Conservation (phyloP, 1,140 invertebrate species). For the Triops longicaudatus region DNA sequence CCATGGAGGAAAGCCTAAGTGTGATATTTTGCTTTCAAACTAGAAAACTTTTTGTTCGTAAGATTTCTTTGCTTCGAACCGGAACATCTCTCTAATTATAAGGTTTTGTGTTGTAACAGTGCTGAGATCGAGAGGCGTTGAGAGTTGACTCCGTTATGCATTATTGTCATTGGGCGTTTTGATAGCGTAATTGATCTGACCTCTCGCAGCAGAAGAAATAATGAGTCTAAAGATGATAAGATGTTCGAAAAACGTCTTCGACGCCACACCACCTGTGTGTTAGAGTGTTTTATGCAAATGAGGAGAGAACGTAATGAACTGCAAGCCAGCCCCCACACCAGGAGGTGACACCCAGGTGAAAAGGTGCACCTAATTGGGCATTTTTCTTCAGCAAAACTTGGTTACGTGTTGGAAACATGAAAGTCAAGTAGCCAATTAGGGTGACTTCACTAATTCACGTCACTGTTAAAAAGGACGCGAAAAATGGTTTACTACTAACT, state of each 20-base stretch:
- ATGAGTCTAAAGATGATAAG: not conserved
- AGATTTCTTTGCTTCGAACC: too few relatives aligned
- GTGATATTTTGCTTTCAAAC: too few relatives aligned
- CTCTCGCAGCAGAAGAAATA: not conserved
- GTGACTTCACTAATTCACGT: slow-evolving; percentile 4
- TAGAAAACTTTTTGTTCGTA: too few relatives aligned
- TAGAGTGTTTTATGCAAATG: not conserved
- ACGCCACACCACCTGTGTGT: not conserved
- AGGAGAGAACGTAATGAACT: slow-evolving; percentile 1
- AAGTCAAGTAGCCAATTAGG: slow-evolving; percentile 11
- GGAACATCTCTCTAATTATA: too few relatives aligned
- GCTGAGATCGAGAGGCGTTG: too few relatives aligned
- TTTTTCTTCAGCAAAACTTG: not conserved
- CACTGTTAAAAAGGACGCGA: not conserved
- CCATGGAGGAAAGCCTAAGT: too few relatives aligned
- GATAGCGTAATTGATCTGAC: too few relatives aligned
- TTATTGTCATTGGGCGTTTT: too few relatives aligned
- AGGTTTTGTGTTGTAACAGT: too few relatives aligned
- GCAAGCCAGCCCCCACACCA: slow-evolving; percentile 9
- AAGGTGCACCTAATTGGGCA: slow-evolving; percentile 14
- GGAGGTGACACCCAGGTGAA: slow-evolving; percentile 13
- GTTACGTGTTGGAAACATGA: not conserved
- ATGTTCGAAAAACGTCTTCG: not conserved
- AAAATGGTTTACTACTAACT: not conserved
- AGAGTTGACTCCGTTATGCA: too few relatives aligned